Evolutionary conservation across 1,140 invertebrate genomes (phyloP).

Genomic region (Aphis craccivora): DNA sequence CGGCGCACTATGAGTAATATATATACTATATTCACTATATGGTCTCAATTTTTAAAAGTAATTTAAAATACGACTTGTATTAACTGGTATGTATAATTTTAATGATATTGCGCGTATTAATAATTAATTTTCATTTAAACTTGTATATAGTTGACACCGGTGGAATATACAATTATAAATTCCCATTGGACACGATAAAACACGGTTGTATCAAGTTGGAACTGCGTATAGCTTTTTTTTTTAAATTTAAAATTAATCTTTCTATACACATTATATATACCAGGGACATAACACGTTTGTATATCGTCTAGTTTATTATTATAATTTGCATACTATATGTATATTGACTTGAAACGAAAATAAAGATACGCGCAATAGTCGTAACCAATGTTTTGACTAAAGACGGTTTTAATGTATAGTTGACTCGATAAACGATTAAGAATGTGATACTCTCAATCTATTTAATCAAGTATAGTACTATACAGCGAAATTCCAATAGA

Average conservation of each 20-base stretch:
- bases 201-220: not conserved
- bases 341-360: not conserved
- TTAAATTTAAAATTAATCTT: not conserved
- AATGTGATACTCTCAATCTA: not conserved
- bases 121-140: conserved; percentile 26
- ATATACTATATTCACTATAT: not conserved
- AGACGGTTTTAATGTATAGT: not conserved
- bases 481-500: not conserved
- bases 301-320: not conserved
- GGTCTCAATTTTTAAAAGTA: conserved; percentile 2
- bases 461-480: not conserved
- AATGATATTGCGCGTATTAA: not conserved
- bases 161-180: not conserved
- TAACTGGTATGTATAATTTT: not conserved
- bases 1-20: not conserved
- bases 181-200: not conserved
- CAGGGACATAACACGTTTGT: not conserved
- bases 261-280: not conserved
- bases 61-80: conserved; percentile 15
- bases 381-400: not conserved
- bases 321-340: not conserved
- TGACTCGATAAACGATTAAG: not conserved
- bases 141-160: not conserved
- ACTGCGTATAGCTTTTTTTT: not conserved
- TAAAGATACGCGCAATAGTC: not conserved